Percentiles rank a stretch among this genome's conserved stretches.
phyloP scores from a whole-genome alignment of 2,888 invertebrate genomes.

The Plusia festucae region DNA sequence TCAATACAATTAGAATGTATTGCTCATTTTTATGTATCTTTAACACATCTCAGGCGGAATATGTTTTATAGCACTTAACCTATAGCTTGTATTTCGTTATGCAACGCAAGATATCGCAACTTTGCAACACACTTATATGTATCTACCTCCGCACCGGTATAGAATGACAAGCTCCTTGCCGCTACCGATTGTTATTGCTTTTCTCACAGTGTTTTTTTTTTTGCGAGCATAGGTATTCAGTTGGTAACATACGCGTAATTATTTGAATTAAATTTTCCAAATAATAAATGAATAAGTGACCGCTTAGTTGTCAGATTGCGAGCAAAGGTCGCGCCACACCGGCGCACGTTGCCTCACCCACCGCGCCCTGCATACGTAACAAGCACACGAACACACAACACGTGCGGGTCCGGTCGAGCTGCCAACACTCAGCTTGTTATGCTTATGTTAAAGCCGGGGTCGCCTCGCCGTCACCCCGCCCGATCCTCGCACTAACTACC shows the following conservation, averaged over 20 bases:
- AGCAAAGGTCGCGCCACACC: conserved; percentile 33
- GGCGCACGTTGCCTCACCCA: conserved; percentile 15
- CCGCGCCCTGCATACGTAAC: conserved; percentile 51
- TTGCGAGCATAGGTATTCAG: too few relatives aligned
- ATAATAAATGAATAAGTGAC: conserved; percentile 8
- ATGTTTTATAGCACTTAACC: conserved; percentile 3
- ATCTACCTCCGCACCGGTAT: background rate
- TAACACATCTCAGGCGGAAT: conserved; percentile 13
- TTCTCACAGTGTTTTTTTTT: background rate
- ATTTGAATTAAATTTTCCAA: too few relatives aligned
- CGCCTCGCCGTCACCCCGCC: background rate
- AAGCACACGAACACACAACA: conserved; percentile 19
- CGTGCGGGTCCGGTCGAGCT: conserved; percentile 45
- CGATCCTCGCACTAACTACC: conserved; percentile 20
- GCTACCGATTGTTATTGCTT: conserved; percentile 11
- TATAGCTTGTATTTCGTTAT: conserved; percentile 1
- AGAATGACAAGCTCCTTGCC: conserved; percentile 6
- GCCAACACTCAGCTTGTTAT: conserved; percentile 8
- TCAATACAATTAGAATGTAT: conserved; percentile 18
- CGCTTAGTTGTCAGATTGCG: conserved; percentile 28
- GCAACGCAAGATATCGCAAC: conserved; percentile 1
- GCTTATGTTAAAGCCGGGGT: background rate
- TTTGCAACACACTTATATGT: background rate
- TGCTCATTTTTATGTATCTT: conserved; percentile 16
- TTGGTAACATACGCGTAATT: too few relatives aligned